Conservation (phyloP, 2,113 vertebrate species). For the Piaya cayana region DNA sequence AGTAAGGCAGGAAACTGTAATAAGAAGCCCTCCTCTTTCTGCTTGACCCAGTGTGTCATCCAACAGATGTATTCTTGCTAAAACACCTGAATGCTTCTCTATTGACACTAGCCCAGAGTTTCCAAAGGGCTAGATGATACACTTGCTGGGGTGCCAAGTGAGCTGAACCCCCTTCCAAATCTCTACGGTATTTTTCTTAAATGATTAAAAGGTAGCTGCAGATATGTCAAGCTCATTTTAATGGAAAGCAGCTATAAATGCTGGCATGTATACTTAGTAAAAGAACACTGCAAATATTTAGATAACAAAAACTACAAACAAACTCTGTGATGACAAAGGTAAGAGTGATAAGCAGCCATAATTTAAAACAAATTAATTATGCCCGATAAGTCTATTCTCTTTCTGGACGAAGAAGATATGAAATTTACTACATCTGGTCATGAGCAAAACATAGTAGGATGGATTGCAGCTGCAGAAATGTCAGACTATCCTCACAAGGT, state of each 20-base stretch:
- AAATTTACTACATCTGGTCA: constrained; percentile 22
- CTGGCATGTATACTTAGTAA: not conserved
- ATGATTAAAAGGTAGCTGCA: not conserved
- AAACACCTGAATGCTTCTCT: not conserved
- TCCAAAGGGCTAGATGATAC: not conserved
- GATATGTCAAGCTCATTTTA: not conserved
- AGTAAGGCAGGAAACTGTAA: not conserved
- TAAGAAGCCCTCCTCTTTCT: not conserved
- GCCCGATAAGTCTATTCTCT: constrained; percentile 7
- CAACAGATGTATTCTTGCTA: not conserved
- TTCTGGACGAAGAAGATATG: constrained; percentile 47
- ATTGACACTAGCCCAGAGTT: rapidly evolving
- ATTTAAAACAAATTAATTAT: constrained; percentile 46
- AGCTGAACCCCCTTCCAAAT: not conserved
- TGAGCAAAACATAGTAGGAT: constrained; percentile 15
- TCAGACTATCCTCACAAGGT: constrained; percentile 54
- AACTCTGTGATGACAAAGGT: constrained; percentile 35
- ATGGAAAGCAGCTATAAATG: constrained; percentile 31
- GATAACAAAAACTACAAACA: constrained; percentile 15
- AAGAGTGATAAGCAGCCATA: constrained; percentile 21
- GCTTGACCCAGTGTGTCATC: not conserved
- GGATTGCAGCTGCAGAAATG: constrained; percentile 54
- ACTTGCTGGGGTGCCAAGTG: not conserved
- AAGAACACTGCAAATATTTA: constrained; percentile 36
- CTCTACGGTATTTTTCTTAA: not conserved